These are phyloP conservation scores for Hydrolagus affinis DNA, from an alignment of 2,113 vertebrate species.

Conservation along the genomic window DNA sequence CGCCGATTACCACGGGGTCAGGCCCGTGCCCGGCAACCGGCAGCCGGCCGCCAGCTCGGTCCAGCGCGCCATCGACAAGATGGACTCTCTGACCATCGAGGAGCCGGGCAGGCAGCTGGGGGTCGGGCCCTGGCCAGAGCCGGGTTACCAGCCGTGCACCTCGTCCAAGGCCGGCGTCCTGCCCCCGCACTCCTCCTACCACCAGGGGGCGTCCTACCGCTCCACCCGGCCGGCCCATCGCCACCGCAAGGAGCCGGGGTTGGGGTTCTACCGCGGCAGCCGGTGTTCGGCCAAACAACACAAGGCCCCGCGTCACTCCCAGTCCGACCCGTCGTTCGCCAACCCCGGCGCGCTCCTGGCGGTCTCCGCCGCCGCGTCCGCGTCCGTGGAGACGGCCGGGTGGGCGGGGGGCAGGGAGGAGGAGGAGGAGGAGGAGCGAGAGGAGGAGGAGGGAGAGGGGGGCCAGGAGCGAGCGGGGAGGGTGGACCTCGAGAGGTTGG, in stretches of 20 bases:
- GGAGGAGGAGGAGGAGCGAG: conserved; percentile 31
- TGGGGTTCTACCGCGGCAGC: conserved; percentile 40
- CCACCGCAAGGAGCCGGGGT: conserved; percentile 38
- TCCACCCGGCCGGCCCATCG: neutral
- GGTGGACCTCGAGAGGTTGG: no score
- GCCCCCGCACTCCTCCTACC: neutral
- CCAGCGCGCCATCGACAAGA: conserved; percentile 43
- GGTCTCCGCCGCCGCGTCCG: neutral
- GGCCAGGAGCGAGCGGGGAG: no score
- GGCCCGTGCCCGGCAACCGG: neutral
- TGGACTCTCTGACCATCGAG: conserved; percentile 45
- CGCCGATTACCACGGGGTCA: conserved; percentile 15
- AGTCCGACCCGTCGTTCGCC: conserved; percentile 31
- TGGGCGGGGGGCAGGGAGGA: conserved; percentile 24
- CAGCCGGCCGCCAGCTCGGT: neutral
- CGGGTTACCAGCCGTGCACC: neutral
- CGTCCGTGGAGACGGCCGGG: no score
- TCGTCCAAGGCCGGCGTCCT: neutral
- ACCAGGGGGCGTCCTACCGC: conserved; percentile 8
- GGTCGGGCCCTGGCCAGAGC: neutral
- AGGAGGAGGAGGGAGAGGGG: no score
- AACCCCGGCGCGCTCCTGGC: conserved; percentile 42
- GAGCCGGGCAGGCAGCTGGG: conserved; percentile 28
- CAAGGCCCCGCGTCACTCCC: neutral
- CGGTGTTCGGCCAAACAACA: conserved; percentile 35